A percentile compares a stretch with the other conserved stretches of the same genome.
These are phyloP conservation scores for Drosophila jambulina DNA, from an alignment of 1,140 invertebrate species.

Conservation along the genomic window DNA sequence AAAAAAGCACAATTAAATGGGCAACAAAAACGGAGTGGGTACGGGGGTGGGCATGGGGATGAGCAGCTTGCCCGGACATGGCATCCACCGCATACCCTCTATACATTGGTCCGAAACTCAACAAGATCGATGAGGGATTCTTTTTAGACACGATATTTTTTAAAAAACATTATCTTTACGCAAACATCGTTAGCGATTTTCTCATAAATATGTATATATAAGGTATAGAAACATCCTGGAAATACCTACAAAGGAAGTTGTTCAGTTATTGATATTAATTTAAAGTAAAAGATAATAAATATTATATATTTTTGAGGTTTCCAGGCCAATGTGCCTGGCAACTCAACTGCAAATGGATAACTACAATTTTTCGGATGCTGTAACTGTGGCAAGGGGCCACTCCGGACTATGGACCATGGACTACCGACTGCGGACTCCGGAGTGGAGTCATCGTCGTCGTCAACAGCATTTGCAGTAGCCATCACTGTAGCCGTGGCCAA, in stretches of 20 bases:
- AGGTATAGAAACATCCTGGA: too few relatives aligned
- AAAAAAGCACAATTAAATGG: constrained; percentile 75
- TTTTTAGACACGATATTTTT: background rate
- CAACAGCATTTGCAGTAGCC: constrained; percentile 23
- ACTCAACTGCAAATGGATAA: constrained; percentile 44
- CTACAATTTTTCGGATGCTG: constrained; percentile 50
- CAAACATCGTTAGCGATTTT: too few relatives aligned
- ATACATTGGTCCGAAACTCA: constrained; percentile 1
- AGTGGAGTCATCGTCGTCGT: constrained; percentile 17
- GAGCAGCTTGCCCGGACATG: constrained; percentile 19
- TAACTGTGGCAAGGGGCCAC: constrained; percentile 39
- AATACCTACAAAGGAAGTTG: too few relatives aligned
- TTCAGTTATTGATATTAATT: too few relatives aligned
- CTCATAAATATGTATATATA: background rate
- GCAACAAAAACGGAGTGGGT: constrained; percentile 40
- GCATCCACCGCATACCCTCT: background rate
- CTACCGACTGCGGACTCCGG: background rate
- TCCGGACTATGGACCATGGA: background rate
- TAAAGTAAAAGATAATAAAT: background rate
- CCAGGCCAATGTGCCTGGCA: constrained; percentile 9
- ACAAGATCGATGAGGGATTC: background rate
- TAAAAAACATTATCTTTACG: background rate
- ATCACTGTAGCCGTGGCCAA: constrained; percentile 65
- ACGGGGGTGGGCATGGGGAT: background rate
- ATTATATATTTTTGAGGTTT: background rate